phyloP scores from a whole-genome alignment of 1,140 invertebrate species.

The Mizuhopecten yessoensis region DNA sequence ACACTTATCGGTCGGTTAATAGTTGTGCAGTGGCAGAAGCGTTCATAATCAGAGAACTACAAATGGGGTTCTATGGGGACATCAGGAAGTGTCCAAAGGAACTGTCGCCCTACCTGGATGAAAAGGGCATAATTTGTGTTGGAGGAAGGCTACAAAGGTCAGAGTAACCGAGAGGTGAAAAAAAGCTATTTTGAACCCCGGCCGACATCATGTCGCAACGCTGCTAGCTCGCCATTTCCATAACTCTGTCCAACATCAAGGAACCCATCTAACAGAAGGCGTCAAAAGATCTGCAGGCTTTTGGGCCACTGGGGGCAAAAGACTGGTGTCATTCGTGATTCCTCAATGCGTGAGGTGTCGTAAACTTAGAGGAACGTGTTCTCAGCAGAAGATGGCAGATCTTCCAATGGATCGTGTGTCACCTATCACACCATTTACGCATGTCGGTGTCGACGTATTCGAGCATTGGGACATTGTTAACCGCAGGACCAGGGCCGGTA shows the following conservation, averaged over 20 bases:
- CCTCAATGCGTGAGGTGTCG: constrained; percentile 52
- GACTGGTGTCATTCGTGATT: constrained; percentile 44
- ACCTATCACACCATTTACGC: too few relatives aligned
- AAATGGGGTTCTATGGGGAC: neutral
- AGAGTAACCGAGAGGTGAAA: neutral
- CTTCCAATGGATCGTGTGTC: too few relatives aligned
- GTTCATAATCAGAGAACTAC: neutral
- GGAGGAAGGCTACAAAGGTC: constrained; percentile 51
- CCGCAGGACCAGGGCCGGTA: too few relatives aligned
- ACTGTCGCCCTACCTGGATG: constrained; percentile 49
- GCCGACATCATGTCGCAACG: constrained; percentile 52
- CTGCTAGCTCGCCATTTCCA: constrained; percentile 55
- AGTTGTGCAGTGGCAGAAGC: neutral
- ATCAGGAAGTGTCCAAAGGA: neutral
- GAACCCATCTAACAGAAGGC: constrained; percentile 55
- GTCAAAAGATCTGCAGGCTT: constrained; percentile 52
- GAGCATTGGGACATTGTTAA: too few relatives aligned
- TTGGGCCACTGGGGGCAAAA: constrained; percentile 59
- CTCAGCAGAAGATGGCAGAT: too few relatives aligned
- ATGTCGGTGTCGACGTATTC: too few relatives aligned
- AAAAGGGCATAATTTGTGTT: constrained; percentile 51
- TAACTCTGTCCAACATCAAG: constrained; percentile 53
- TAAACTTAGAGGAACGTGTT: neutral
- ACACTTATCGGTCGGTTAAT: too few relatives aligned
- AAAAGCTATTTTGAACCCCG: neutral